Conservation (phyloP, 2,888 invertebrate species). For the Uropetala carovei region DNA sequence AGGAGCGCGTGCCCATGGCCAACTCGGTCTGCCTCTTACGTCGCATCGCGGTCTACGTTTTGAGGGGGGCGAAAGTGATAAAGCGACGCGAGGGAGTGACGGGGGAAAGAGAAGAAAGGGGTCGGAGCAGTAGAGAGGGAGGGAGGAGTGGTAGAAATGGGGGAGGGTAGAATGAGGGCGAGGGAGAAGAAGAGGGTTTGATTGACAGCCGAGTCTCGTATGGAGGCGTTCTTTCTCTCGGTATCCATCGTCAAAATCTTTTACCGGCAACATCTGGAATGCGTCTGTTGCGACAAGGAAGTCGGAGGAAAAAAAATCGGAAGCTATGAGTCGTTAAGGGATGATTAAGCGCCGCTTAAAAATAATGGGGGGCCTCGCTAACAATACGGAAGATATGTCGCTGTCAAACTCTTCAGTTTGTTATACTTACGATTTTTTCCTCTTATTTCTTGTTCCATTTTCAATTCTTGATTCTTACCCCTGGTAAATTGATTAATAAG, state of each 20-base stretch:
- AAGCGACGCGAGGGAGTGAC: neutral
- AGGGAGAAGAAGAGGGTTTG: neutral
- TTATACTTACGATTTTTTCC: too few relatives aligned
- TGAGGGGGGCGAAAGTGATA: slow-evolving; percentile 15
- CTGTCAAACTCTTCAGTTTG: too few relatives aligned
- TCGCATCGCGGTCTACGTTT: neutral
- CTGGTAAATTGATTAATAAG: too few relatives aligned
- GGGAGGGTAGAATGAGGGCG: neutral
- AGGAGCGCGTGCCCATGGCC: neutral
- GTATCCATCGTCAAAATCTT: slow-evolving; percentile 41
- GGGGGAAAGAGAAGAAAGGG: too few relatives aligned
- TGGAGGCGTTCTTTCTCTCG: neutral
- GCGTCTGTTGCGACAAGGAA: slow-evolving; percentile 12
- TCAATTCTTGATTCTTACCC: too few relatives aligned
- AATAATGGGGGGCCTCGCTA: neutral
- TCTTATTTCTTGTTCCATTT: too few relatives aligned
- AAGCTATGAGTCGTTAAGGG: neutral
- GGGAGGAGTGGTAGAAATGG: neutral
- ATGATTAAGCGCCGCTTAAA: neutral
- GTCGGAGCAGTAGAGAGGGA: neutral
- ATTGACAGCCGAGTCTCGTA: slow-evolving; percentile 4
- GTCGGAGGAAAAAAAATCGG: neutral
- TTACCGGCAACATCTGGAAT: slow-evolving; percentile 43
- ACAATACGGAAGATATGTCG: too few relatives aligned
- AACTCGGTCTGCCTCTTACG: neutral